Percentiles rank a stretch among this genome's conserved stretches.
phyloP scores from a whole-genome alignment of 2,888 invertebrate genomes.

The Drosophila ezoana region DNA sequence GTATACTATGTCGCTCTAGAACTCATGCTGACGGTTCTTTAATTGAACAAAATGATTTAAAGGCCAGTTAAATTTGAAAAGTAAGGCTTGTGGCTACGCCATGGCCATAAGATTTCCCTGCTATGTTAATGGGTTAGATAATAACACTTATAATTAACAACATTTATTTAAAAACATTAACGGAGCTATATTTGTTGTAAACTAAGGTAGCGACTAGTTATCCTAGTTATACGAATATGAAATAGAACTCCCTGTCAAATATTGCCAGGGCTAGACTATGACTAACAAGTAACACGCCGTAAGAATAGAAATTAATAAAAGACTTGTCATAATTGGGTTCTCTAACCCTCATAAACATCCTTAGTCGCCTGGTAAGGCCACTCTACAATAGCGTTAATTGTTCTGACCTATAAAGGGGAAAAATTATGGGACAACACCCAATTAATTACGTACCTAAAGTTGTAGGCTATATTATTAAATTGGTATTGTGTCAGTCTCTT shows the following conservation, averaged over 20 bases:
- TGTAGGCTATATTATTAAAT: neutral
- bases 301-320: neutral
- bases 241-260: too few relatives aligned
- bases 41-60: constrained; percentile 24
- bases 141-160: too few relatives aligned
- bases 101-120: neutral
- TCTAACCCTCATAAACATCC: neutral
- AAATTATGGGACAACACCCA: neutral
- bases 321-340: neutral
- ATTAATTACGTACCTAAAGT: constrained; percentile 1
- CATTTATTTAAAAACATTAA: too few relatives aligned
- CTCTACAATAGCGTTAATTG: neutral
- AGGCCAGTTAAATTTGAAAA: neutral
- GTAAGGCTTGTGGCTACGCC: neutral
- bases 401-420: neutral
- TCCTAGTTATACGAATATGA: too few relatives aligned
- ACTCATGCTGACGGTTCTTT: constrained; percentile 2
- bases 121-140: too few relatives aligned
- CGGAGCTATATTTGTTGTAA: too few relatives aligned
- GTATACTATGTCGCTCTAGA: constrained; percentile 16
- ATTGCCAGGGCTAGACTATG: too few relatives aligned
- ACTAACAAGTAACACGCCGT: too few relatives aligned
- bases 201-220: too few relatives aligned
- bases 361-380: neutral
- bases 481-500: constrained; percentile 2